Evolutionary conservation across 2,113 vertebrate genomes (phyloP).

Genomic region (Anguilla rostrata): DNA sequence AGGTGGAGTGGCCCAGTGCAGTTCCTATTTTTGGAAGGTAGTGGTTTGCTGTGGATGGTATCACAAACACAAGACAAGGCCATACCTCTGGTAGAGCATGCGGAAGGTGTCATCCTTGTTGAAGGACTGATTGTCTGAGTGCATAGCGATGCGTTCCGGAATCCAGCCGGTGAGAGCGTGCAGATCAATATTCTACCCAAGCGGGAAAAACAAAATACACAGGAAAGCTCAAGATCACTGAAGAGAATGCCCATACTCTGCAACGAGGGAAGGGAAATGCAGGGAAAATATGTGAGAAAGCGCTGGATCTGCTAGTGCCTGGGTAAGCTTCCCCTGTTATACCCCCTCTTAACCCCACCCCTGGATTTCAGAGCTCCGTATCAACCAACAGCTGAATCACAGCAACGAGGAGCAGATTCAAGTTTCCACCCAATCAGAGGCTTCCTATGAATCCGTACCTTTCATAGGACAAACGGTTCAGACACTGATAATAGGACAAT

Average conservation of each 20-base stretch:
- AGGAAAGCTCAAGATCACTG: background rate
- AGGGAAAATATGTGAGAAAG: too few species aligned
- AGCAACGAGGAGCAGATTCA: background rate
- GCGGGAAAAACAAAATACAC: slow-evolving; percentile 4
- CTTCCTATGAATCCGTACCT: too few species aligned
- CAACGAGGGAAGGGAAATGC: background rate
- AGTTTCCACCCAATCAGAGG: background rate
- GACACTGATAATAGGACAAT: too few species aligned
- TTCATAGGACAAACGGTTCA: too few species aligned
- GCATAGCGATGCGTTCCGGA: slow-evolving; percentile 98
- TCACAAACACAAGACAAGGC: background rate
- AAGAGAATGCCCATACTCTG: too few species aligned
- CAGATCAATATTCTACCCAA: slow-evolving; percentile 89
- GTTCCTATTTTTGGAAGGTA: background rate
- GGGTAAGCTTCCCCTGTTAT: too few species aligned
- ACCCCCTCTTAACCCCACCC: too few species aligned
- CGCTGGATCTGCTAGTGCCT: too few species aligned
- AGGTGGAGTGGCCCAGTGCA: too few species aligned
- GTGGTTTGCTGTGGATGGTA: background rate
- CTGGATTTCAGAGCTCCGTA: too few species aligned
- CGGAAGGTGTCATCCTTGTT: slow-evolving; percentile 91
- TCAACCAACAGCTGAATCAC: background rate
- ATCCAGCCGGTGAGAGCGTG: slow-evolving; percentile 98
- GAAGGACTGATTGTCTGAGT: slow-evolving; percentile 96
- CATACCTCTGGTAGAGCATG: slow-evolving; percentile 95